phyloP scores from a whole-genome alignment of 1,140 invertebrate species.

The Drosophila nigromelanica region DNA sequence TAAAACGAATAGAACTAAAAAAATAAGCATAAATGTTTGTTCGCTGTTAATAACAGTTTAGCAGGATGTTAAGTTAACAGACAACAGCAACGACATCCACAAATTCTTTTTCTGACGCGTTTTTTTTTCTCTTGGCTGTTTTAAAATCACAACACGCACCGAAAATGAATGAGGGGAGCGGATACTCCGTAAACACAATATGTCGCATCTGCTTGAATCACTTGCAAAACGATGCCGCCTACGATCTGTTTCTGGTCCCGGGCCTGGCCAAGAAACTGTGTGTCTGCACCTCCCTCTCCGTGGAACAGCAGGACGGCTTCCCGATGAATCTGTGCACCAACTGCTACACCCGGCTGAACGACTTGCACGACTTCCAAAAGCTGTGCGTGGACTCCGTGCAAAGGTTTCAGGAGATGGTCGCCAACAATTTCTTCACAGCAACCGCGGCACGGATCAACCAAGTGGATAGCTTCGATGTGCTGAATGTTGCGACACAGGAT shows the following conservation, averaged over 20 bases:
- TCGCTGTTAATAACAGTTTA: slow-evolving; percentile 14
- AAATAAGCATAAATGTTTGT: not conserved
- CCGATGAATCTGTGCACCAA: slow-evolving; percentile 68
- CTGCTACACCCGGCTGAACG: slow-evolving; percentile 66
- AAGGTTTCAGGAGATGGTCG: slow-evolving; percentile 69
- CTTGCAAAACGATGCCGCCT: slow-evolving; percentile 57
- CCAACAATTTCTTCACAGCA: slow-evolving; percentile 52
- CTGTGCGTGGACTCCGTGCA: slow-evolving; percentile 72
- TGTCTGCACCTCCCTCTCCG: slow-evolving; percentile 68
- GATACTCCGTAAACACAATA: slow-evolving; percentile 69
- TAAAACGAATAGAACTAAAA: not conserved
- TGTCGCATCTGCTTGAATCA: slow-evolving; percentile 78
- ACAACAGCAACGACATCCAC: slow-evolving; percentile 17
- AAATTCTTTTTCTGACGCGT: slow-evolving; percentile 17
- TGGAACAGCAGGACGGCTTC: slow-evolving; percentile 75
- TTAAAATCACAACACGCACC: slow-evolving; percentile 11
- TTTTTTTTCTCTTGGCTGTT: slow-evolving; percentile 37
- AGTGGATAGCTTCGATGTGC: slow-evolving; percentile 56
- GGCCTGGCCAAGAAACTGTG: slow-evolving; percentile 75
- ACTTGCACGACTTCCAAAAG: slow-evolving; percentile 76
- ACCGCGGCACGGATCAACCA: slow-evolving; percentile 22
- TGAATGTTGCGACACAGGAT: slow-evolving; percentile 53
- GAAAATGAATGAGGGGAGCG: slow-evolving; percentile 56
- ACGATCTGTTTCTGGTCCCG: slow-evolving; percentile 71
- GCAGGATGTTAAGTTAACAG: slow-evolving; percentile 22